Base-by-base conservation (phyloP, 2,113 vertebrate genomes). In the Craseonycteris thonglongyai region DNA sequence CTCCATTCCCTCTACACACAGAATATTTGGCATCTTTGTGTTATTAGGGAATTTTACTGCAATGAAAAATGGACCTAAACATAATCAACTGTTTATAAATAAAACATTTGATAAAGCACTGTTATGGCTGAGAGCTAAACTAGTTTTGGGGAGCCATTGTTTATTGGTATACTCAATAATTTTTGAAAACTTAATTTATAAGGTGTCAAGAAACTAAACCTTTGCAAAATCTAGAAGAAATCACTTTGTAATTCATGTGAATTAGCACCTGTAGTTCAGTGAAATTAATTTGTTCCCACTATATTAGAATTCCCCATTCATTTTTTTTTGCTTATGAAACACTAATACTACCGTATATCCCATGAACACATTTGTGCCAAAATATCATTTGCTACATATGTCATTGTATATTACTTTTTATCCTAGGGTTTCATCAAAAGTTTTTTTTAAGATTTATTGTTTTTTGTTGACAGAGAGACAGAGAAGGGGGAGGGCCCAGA, bases 151-250 rank as follows among this genome's bases (percentile, higher is more conserved):
- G 35, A 69, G 14, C 35, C 35, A 4, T 82, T 88, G n/a, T 69
- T 88, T 95, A 54, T 88, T 76, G 35, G 18, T 83, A 54, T 78
- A 28, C 45, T 69, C n/a, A 92, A 2, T 76, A 45, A 21, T 63
- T 88, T 88, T 81, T 47, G 24, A 74, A 88, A 82, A 81, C 19
- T 71, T 89, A 59, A 76, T 51, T 78, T 63, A 38, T 5, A 82
- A 56, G 51, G 28, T 49, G 26, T 69, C 42, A 56, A 69, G 21
- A 68, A 68, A 47, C 42, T 35, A 59, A 30, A 14, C 38, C 21
- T 85, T 90, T 90, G 28, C 28, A 85, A 93, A 84, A 85, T 89
- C 56, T 85, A 78, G 21, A 93, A 49, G 56, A 72, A 84, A 80
- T 93, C 51, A 56, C 71, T 54, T 91, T 87, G 11, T 85, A 72